These are phyloP conservation scores for Plectropomus leopardus DNA, from an alignment of 2,113 vertebrate species.

Conservation along the genomic window DNA sequence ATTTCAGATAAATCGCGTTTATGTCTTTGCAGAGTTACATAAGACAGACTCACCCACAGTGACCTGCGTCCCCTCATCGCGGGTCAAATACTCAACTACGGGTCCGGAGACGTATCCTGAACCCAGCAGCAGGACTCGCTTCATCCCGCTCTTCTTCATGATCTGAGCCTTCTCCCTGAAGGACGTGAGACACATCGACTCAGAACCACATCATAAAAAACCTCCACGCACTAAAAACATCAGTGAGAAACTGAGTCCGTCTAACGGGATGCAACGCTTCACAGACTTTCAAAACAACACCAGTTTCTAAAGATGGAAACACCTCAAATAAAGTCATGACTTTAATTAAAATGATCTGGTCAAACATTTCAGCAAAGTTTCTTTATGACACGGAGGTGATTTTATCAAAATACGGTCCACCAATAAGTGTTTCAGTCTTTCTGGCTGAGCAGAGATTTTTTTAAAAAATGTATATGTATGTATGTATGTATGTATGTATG, in stretches of 20 bases:
- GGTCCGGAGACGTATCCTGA: conserved; percentile 95
- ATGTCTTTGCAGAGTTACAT: not conserved
- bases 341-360: not conserved
- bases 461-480: too few species aligned
- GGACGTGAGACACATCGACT: not conserved
- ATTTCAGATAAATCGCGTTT: not conserved
- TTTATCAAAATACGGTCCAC: too few species aligned
- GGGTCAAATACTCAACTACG: conserved; percentile 93
- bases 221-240: too few species aligned
- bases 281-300: not conserved
- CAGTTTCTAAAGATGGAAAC: not conserved
- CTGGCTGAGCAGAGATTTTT: not conserved
- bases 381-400: too few species aligned
- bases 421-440: not conserved
- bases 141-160: conserved; percentile 88
- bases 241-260: too few species aligned
- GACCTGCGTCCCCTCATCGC: conserved; percentile 87
- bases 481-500: too few species aligned
- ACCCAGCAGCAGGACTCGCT: conserved; percentile 92
- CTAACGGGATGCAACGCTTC: too few species aligned
- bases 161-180: conserved; percentile 89
- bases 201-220: not conserved
- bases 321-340: not conserved
- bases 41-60: conserved; percentile 89
- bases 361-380: too few species aligned